Base-by-base conservation (phyloP, 2,888 invertebrate genomes). In the Creontiades dilutus region DNA sequence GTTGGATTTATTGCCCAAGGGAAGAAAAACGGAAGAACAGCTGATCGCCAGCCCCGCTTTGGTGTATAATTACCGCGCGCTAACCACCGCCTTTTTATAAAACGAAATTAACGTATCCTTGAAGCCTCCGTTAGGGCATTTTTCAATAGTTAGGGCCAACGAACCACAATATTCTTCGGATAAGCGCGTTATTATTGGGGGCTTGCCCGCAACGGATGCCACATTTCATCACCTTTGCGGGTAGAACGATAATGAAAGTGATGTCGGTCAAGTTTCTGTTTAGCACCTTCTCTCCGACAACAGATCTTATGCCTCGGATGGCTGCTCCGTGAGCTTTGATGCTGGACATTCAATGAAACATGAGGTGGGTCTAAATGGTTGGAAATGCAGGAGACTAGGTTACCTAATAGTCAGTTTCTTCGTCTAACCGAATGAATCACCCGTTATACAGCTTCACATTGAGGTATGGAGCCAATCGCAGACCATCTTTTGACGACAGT, bases 21-120 rank as follows among this genome's bases (percentile, higher is more conserved):
- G 7, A 37, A 9, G 23, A 27, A 78, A n/a, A 78, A 47, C 78
- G 78, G 78, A 78, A 78, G 78, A 78, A 78, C 78, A 78, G 78
- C 78, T 78, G 78, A 78, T 78, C 46, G 37, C 37, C 46, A 12
- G 57, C n/a, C 7, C 57, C 57, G n/a, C 7, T 57, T 14, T 5
- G 47, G 46, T 37, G 46, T 78, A 46, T 78, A 78, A 78, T 78
- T 78, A 78, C 46, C 78, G 11, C 16, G 16, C 46, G 78, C 37
- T 78, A 78, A 78, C 78, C 47, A 78, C 78, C 78, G 9, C n/a
- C 13, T 46, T 78, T 46, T 78, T 68, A 19, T 68, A 23, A 16
- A 11, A 19, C 19, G 68, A 23, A 68, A 23, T 27, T 12, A 23
- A 68, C n/a, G 19, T 27, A 68, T 68, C 68, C 68, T 68, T 68